These are phyloP conservation scores for Xestia xanthographa DNA, from an alignment of 2,888 invertebrate species.

Conservation along the genomic window DNA sequence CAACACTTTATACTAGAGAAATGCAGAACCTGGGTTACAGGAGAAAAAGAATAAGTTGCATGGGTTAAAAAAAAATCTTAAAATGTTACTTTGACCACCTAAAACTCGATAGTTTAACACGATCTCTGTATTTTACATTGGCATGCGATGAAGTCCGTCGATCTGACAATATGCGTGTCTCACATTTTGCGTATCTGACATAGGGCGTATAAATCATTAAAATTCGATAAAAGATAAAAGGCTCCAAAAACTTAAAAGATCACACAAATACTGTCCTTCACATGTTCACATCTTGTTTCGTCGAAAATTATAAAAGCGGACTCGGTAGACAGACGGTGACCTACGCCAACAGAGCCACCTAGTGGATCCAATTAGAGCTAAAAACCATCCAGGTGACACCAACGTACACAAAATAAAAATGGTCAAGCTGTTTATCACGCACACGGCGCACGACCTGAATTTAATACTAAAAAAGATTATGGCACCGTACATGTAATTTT, in stretches of 20 bases:
- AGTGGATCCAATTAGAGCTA: too few relatives aligned
- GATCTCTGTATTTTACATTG: background rate
- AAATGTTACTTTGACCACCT: background rate
- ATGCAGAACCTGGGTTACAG: background rate
- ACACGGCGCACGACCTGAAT: too few relatives aligned
- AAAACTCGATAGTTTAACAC: background rate
- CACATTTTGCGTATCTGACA: too few relatives aligned
- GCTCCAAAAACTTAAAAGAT: background rate
- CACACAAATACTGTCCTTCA: background rate
- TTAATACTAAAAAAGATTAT: background rate
- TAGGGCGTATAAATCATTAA: too few relatives aligned
- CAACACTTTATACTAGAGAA: background rate
- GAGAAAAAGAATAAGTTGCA: background rate
- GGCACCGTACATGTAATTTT: background rate
- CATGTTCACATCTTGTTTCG: background rate
- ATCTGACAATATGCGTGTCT: too few relatives aligned
- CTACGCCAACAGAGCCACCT: background rate
- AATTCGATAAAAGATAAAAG: background rate
- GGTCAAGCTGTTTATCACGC: background rate
- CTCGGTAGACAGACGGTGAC: background rate
- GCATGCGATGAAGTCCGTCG: too few relatives aligned
- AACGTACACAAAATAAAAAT: background rate
- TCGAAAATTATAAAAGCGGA: slow-evolving; percentile 1
- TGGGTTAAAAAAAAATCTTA: background rate
- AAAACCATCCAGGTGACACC: too few relatives aligned